phyloP scores from a whole-genome alignment of 2,113 vertebrate genomes.

The Mastomys natalensis region DNA sequence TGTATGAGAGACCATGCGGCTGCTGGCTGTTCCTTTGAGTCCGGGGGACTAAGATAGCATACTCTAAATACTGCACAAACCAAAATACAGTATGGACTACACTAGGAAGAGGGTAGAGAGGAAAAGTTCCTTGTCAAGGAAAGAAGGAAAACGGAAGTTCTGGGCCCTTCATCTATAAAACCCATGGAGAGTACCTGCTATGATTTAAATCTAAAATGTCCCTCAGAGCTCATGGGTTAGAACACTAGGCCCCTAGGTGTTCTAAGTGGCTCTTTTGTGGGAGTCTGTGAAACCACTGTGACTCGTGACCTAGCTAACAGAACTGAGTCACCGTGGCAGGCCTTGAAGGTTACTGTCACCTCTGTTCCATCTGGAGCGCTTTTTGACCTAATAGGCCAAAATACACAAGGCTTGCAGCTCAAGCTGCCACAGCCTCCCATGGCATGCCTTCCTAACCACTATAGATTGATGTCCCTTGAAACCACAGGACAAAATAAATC shows the following conservation, averaged over 20 bases:
- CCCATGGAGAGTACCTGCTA: not conserved
- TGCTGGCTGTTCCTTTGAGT: not conserved
- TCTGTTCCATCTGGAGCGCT: not conserved
- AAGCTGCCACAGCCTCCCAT: fast-evolving
- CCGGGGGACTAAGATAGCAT: not conserved
- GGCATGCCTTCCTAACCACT: not conserved
- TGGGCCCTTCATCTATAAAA: not conserved
- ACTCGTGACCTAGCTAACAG: not conserved
- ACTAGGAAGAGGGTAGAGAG: not conserved
- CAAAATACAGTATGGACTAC: not conserved
- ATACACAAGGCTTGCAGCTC: not conserved
- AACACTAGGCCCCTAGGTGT: not conserved
- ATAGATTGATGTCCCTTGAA: not conserved
- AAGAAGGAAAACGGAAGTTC: constrained; percentile 1
- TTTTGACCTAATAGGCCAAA: not conserved
- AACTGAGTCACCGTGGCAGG: not conserved
- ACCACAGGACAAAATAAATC: not conserved
- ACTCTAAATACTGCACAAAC: constrained; percentile 32
- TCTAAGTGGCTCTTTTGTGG: not conserved
- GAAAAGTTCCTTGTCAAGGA: not conserved
- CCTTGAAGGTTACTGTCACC: not conserved
- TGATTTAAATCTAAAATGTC: not conserved
- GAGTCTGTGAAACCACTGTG: not conserved
- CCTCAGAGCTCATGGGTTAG: not conserved
- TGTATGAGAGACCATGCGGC: not conserved